Conservation (phyloP, 2,113 vertebrate genomes). For the Oxyura jamaicensis region DNA sequence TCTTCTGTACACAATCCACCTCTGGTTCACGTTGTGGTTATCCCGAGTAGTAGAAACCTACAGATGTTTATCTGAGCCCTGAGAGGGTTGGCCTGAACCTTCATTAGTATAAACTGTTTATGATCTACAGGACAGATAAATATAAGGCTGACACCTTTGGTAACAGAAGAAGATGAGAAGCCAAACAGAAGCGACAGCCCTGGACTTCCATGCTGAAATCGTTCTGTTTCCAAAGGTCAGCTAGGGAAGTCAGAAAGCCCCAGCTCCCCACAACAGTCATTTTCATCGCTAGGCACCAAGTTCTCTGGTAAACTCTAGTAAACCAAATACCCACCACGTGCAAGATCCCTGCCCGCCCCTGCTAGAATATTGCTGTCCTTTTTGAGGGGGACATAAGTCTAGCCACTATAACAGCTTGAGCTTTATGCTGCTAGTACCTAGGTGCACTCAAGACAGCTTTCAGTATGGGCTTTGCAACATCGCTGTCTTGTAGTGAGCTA, state of each 20-base stretch:
- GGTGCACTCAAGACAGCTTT: neutral
- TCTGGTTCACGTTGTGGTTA: neutral
- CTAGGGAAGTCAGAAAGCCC: neutral
- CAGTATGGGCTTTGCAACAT: neutral
- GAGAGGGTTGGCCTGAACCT: neutral
- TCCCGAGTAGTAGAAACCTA: neutral
- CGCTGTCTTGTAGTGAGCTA: neutral
- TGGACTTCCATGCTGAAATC: neutral
- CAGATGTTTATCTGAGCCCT: neutral
- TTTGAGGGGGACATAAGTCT: neutral
- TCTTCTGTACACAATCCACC: neutral
- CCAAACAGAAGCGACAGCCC: neutral
- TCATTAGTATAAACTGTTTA: neutral
- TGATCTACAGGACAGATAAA: neutral
- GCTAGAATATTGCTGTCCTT: fast-evolving
- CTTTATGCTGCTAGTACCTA: fast-evolving
- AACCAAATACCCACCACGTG: neutral
- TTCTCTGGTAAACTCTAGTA: neutral
- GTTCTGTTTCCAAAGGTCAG: neutral
- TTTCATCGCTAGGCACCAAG: neutral
- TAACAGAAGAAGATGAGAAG: neutral
- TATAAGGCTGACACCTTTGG: neutral
- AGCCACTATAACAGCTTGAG: too few species aligned
- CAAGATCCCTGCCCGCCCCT: neutral
- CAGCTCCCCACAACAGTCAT: neutral